Evolutionary conservation across 2,113 vertebrate species (phyloP).

Genomic region (Micronycteris hirsuta): DNA sequence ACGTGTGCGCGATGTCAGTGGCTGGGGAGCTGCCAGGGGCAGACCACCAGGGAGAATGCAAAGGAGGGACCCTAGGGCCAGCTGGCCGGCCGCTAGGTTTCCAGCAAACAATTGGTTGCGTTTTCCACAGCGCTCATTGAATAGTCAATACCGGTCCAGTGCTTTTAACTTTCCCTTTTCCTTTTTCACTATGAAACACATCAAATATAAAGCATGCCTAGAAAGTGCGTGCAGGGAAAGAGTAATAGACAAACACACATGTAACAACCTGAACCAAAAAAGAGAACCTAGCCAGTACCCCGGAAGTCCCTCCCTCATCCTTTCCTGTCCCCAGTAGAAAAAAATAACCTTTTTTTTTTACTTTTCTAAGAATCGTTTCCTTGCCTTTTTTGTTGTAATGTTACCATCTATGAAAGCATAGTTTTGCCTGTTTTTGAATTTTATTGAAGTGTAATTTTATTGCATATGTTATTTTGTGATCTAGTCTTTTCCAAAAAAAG

Average conservation of each 20-base stretch:
- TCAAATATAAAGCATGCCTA: neutral
- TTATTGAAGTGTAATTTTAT: neutral
- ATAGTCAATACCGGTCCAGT: neutral
- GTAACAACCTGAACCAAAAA: neutral
- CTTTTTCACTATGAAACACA: neutral
- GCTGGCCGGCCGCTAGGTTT: neutral
- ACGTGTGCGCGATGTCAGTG: neutral
- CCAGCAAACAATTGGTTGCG: neutral
- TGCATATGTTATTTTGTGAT: neutral
- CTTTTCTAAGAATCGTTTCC: neutral
- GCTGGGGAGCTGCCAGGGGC: neutral
- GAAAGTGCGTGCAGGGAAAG: neutral
- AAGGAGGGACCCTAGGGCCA: neutral
- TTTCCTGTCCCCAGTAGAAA: neutral
- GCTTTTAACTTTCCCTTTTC: neutral
- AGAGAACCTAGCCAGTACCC: neutral
- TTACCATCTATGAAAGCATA: neutral
- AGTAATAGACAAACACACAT: neutral
- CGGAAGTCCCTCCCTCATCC: neutral
- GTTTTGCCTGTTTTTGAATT: neutral
- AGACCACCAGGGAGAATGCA: neutral
- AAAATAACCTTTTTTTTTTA: neutral
- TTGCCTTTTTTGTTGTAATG: neutral
- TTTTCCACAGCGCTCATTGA: neutral
- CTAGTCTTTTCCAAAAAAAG: neutral